These are phyloP conservation scores for Channa argus DNA, from an alignment of 2,113 vertebrate genomes.

Conservation along the genomic window DNA sequence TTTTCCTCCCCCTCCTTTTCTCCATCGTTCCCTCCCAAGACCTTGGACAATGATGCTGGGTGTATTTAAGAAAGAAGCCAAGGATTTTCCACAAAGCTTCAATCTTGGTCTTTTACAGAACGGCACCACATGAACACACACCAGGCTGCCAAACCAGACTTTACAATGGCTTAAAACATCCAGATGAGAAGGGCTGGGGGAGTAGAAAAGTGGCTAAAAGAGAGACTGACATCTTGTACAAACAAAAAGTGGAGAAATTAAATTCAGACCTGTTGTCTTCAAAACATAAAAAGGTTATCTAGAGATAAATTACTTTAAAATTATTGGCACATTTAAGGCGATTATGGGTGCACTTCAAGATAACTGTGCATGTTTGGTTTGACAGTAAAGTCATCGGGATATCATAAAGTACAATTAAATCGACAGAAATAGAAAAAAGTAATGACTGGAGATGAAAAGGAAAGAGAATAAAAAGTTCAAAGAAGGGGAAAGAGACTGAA, in stretches of 20 bases:
- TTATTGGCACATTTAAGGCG: background rate
- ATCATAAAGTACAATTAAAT: background rate
- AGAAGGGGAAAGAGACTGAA: conserved; percentile 11
- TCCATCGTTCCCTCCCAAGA: background rate
- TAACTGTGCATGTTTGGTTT: background rate
- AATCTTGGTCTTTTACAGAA: conserved; percentile 69
- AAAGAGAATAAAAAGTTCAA: conserved; percentile 7
- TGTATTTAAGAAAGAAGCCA: conserved; percentile 67
- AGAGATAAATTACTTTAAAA: background rate
- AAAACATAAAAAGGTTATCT: background rate
- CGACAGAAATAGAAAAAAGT: background rate
- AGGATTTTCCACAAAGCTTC: conserved; percentile 74
- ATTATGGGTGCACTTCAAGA: background rate
- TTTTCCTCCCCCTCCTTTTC: background rate
- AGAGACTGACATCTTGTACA: conserved; percentile 11
- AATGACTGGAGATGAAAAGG: background rate
- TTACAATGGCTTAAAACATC: conserved; percentile 67
- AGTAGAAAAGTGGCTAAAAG: conserved; percentile 17
- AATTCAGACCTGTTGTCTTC: background rate
- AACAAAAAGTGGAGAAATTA: background rate
- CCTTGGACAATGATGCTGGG: conserved; percentile 58
- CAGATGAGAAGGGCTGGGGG: conserved; percentile 30
- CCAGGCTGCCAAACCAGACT: conserved; percentile 64
- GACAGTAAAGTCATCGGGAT: background rate
- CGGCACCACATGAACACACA: conserved; percentile 70